Conservation (phyloP, 2,797 vertebrate species). For the Alauda arvensis region DNA sequence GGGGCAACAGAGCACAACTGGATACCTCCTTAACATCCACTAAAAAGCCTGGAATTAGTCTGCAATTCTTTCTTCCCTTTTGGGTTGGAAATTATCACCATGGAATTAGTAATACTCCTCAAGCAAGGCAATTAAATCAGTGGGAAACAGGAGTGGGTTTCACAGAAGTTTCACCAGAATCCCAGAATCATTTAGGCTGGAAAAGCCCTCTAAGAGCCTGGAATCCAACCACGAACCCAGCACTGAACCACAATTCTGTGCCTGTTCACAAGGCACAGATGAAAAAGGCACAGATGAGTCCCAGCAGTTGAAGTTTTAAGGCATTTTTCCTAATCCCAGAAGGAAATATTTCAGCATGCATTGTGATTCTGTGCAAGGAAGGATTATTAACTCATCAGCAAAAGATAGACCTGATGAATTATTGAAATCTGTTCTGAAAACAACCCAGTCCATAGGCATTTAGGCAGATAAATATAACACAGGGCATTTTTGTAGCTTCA, state of each 20-base stretch:
- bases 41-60: neutral
- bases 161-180: neutral
- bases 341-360: neutral
- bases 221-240: neutral
- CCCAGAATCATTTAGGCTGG: neutral
- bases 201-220: neutral
- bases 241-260: neutral
- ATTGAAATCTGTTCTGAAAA: neutral
- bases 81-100: neutral
- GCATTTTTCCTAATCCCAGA: neutral
- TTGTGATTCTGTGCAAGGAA: neutral
- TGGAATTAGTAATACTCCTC: neutral
- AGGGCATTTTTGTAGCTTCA: neutral
- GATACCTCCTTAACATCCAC: neutral
- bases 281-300: neutral
- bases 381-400: neutral
- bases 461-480: neutral
- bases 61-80: neutral
- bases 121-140: neutral
- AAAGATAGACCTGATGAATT: neutral
- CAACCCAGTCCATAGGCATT: neutral
- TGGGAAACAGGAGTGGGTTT: neutral
- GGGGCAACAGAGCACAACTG: neutral
- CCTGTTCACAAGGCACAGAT: too few relatives aligned
- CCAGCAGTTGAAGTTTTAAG: neutral